phyloP scores from a whole-genome alignment of 2,888 invertebrate genomes.

The Dichetophora obliterata region DNA sequence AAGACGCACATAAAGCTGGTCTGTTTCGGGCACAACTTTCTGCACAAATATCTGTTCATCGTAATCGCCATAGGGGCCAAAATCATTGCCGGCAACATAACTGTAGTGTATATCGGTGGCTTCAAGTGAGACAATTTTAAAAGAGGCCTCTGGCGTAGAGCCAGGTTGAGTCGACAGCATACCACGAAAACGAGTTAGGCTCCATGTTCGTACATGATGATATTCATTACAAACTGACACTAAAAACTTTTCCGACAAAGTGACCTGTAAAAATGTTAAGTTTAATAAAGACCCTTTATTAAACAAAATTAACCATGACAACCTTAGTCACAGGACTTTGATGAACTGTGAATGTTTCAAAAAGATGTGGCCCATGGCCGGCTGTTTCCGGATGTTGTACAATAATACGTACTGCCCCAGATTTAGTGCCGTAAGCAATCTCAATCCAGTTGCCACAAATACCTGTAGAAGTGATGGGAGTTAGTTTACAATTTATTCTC shows the following conservation, averaged over 20 bases:
- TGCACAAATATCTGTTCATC: conserved; percentile 97
- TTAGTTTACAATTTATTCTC: neutral
- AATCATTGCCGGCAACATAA: conserved; percentile 76
- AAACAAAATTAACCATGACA: conserved; percentile 44
- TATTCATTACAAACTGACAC: conserved; percentile 98
- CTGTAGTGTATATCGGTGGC: conserved; percentile 77
- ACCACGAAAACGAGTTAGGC: conserved; percentile 95
- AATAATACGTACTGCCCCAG: conserved; percentile 95
- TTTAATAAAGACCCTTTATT: neutral
- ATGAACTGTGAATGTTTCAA: conserved; percentile 98
- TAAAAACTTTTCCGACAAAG: conserved; percentile 93
- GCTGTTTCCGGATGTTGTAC: conserved; percentile 99
- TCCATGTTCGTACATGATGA: conserved; percentile 98
- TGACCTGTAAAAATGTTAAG: conserved; percentile 74
- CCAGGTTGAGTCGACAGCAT: conserved; percentile 99
- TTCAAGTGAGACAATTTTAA: conserved; percentile 77
- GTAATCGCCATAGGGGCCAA: conserved; percentile 97
- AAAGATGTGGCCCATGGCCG: conserved; percentile 97
- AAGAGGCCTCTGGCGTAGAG: conserved; percentile 96
- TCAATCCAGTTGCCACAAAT: conserved; percentile 99
- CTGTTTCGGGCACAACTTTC: conserved; percentile 97
- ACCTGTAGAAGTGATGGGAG: conserved; percentile 72
- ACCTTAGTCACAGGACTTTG: conserved; percentile 96
- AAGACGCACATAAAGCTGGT: conserved; percentile 91
- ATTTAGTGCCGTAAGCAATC: conserved; percentile 97